A percentile compares a stretch with the other conserved stretches of the same genome.
These are phyloP conservation scores for Seriola rivoliana DNA, from an alignment of 2,113 vertebrate species.

Conservation along the genomic window DNA sequence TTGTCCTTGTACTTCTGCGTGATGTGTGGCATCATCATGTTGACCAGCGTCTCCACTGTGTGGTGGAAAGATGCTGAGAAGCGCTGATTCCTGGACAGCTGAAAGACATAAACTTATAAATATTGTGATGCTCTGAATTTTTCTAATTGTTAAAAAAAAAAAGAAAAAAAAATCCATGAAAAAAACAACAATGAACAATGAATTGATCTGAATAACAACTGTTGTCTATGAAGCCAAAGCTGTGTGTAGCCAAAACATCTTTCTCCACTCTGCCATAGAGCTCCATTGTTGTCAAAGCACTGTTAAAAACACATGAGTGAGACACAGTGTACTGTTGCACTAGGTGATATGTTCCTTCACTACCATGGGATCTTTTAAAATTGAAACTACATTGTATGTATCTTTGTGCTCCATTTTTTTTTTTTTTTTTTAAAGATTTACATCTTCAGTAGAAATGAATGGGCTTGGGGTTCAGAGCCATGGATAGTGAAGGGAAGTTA, in stretches of 20 bases:
- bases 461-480: neutral
- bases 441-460: neutral
- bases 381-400: neutral
- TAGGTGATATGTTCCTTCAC: neutral
- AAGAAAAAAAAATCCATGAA: no score
- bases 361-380: neutral
- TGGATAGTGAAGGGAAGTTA: neutral
- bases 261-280: no score
- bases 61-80: slow-evolving; percentile 96
- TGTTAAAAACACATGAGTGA: no score
- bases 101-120: neutral
- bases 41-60: slow-evolving; percentile 95
- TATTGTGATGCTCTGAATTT: neutral
- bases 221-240: neutral
- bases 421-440: neutral
- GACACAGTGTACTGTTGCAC: neutral
- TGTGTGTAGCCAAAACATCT: neutral
- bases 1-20: slow-evolving; percentile 98
- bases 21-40: slow-evolving; percentile 97
- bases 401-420: neutral
- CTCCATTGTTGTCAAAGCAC: no score
- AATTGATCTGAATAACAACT: neutral
- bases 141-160: neutral
- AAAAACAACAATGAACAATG: neutral
- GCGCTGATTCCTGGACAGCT: slow-evolving; percentile 96